Evolutionary conservation across 1,140 invertebrate genomes (phyloP), one percentile per base, ranked within the genome.

Genomic region (Pinna nobilis): DNA sequence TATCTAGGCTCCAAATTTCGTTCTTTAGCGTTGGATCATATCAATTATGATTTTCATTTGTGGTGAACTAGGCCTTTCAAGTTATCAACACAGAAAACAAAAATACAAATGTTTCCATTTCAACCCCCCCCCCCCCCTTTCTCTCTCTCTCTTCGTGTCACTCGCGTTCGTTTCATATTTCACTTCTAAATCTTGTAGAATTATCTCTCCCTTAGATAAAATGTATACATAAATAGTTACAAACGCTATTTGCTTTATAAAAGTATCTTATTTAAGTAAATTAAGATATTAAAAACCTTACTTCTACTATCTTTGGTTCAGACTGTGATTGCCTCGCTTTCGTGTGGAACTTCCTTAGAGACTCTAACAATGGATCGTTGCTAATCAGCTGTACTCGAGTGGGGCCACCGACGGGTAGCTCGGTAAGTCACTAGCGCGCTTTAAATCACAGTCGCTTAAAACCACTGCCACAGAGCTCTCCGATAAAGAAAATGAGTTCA

Each of bases 331-430:
- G 37, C 55, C 66, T 69, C 66, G 66, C 49, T 67, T 69, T 59
- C n/a, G 60, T 32, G 25, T n/a, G 23, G 44, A 32, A 75, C 73
- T 75, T 75, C 67, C 73, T 70, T 75, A 75, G 73, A 39, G 32
- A 75, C 73, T 20, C 53, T 69, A 37, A 57, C 60, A 44, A 55
- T 51, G 44, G 39, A 61, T 60, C 67, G 73, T 75, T 70, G 67
- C 59, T 55, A 75, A 50, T 55, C 33, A 59, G 57, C 59, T n/a
- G n/a, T n/a, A n/a, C n/a, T 32, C 28, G 59, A 9, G 15, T 9
- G 59, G 32, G 59, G 59, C 35, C 18, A 25, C 18, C 35, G 5
- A 44, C 59, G 20, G 59, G 59, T 23, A 23, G 28, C 25, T 11
- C 39, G 39, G 9, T 44, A 44, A 44, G 39, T 44, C n/a, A 44